Evolutionary conservation across 2,797 vertebrate genomes (phyloP), one percentile per base, ranked within the genome.

Genomic region (Amblyraja radiata): DNA sequence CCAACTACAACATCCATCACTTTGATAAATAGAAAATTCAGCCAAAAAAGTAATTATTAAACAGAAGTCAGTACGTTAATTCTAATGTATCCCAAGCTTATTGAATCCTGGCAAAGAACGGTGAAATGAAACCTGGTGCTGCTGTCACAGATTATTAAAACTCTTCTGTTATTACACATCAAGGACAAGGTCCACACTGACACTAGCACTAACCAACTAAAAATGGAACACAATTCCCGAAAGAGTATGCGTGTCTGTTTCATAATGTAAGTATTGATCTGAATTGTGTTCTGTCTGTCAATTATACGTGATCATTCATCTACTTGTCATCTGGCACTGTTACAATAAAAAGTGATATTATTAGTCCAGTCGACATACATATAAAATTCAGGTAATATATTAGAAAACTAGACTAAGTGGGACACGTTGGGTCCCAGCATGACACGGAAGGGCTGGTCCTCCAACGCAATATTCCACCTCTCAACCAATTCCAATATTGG

Each of bases 61-160:
- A 92, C 39, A 58, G 90, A 25, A 76, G 68, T 58, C 39, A 58
- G 71, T 8, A 92, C 5, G 1, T 46, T 54, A 46, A 28, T 74
- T 54, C 39, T 54, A 92, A 54, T 54, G 25, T 58, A 74, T 74
- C 23, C 25, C 39, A 73, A 16, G 39, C 23, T 36, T 88, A 65
- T 88, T 88, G 84, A 88, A 88, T n/a, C 61, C 63, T 88, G 84
- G 84, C n/a, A 88, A 88, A 68, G 14, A 68, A 68, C 84, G 68
- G 61, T 88, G 84, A 68, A 88, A 88, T 68, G 61, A 68, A 68
- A 68, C n/a, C 84, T 92, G 90, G 54, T 28, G 32, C 76, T 76
- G 71, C 68, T 92, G 90, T 54, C 90, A 92, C 23, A 92, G 46
- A 92, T 23, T 68, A 88, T 65, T 88, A 88, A 88, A 88, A 88